Base-by-base conservation (phyloP, 2,888 invertebrate species). In the Hyposoter didymator region DNA sequence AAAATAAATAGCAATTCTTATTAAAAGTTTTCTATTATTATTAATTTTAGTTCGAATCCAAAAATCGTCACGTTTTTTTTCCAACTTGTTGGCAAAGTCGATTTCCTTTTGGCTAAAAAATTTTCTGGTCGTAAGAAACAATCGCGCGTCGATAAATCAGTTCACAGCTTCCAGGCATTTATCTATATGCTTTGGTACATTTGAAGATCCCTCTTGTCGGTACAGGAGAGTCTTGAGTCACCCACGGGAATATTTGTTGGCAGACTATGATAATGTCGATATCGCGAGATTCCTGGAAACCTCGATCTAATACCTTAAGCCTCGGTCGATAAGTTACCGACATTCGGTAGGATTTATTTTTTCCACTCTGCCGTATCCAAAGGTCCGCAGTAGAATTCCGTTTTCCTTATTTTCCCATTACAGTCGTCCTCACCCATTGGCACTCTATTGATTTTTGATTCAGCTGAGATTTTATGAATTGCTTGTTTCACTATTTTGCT, bases 401-500 rank as follows among this genome's bases (percentile, higher is more conserved):
- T 39, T 69, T 69, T 59, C 32, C 14, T 55, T 55, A 55, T 74
- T 81, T 83, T 78, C 47, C 73, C 69, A 69, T 81, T 55, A 55
- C 69, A 59, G 32, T 67, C 52, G 49, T 74, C 45, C 49, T 52
- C 62, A 78, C 52, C 62, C 83, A 72, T 52, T 78, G 62, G 55
- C 52, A 55, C 55, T 80, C 73, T 86, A 86, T 86, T 86, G 85
- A 86, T 86, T 86, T 86, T 81, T 67, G 69, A 39, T 80, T 55
- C 80, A 73, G 76, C 62, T 83, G 78, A 43, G 78, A 84, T 84
- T 81, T 81, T 49, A 67, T 83, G 66, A 85, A 78, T 80, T 66
- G 64, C 82, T 59, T 70, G 47, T 55, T 52, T 28, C 75, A 49
- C n/a, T 43, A 22, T 67, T 70, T 52, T 17, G 55, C 5, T 82